phyloP scores from a whole-genome alignment of 2,888 invertebrate species.

The Drosophila neonasuta region DNA sequence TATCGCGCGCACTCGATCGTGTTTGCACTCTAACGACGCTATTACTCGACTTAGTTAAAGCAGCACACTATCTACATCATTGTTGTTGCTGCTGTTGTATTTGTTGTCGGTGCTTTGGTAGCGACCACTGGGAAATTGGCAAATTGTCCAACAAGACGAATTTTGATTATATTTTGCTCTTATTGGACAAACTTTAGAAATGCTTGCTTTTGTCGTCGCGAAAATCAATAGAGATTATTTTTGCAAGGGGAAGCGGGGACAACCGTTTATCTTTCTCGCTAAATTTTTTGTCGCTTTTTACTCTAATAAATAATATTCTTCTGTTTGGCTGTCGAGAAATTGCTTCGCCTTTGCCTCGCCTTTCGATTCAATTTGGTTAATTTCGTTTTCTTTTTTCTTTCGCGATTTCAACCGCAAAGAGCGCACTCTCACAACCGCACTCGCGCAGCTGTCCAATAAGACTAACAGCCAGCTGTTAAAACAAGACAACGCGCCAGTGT shows the following conservation, averaged over 20 bases:
- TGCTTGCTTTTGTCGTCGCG: slow-evolving; percentile 50
- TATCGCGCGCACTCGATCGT: slow-evolving; percentile 26
- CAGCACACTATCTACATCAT: slow-evolving; percentile 28
- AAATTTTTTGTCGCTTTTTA: slow-evolving; percentile 17
- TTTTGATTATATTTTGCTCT: slow-evolving; percentile 39
- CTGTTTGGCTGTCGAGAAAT: slow-evolving; percentile 18
- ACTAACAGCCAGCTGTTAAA: slow-evolving; percentile 57
- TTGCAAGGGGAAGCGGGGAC: not conserved
- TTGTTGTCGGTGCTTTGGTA: slow-evolving; percentile 28
- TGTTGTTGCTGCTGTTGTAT: slow-evolving; percentile 22
- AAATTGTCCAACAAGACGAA: slow-evolving; percentile 47
- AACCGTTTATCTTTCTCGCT: slow-evolving; percentile 2
- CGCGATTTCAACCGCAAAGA: slow-evolving; percentile 24
- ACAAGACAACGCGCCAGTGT: not conserved
- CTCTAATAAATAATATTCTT: slow-evolving; percentile 37
- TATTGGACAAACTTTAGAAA: slow-evolving; percentile 36
- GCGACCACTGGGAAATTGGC: slow-evolving; percentile 39
- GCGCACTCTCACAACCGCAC: slow-evolving; percentile 44
- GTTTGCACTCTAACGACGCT: slow-evolving; percentile 27
- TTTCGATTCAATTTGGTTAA: slow-evolving; percentile 46
- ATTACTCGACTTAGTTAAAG: slow-evolving; percentile 43
- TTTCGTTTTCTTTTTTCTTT: slow-evolving; percentile 39
- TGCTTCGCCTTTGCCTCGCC: slow-evolving; percentile 36
- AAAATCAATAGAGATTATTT: slow-evolving; percentile 65
- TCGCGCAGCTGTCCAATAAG: slow-evolving; percentile 59